Conservation (phyloP, 2,888 invertebrate species). For the Kryphioiulus occultus region DNA sequence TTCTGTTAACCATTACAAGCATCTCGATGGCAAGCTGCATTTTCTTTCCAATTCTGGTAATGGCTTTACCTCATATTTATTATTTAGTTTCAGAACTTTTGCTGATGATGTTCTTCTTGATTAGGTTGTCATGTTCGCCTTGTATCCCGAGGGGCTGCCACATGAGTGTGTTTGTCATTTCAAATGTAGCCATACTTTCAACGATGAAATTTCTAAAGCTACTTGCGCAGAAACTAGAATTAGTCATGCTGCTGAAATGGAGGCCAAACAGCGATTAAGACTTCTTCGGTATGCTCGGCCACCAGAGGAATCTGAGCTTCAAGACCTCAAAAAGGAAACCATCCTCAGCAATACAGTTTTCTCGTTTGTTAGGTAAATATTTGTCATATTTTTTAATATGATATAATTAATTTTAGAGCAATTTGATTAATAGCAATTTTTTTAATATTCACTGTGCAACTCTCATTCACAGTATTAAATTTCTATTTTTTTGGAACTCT, state of each 20-base stretch:
- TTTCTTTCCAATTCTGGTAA: constrained; percentile 3
- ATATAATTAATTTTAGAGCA: too few species aligned
- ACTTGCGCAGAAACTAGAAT: neutral
- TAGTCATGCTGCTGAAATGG: neutral
- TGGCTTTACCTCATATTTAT: neutral
- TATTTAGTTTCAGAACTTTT: neutral
- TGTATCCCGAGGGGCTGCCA: neutral
- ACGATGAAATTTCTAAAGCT: neutral
- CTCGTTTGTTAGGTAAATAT: neutral
- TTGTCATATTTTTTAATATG: neutral
- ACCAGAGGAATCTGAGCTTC: neutral
- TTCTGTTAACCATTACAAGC: neutral
- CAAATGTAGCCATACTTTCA: neutral
- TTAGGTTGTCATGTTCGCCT: neutral
- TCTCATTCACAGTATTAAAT: too few species aligned
- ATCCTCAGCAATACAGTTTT: neutral
- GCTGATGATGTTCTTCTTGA: neutral
- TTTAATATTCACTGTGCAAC: too few species aligned
- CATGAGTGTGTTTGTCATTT: neutral
- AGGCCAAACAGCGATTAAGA: neutral
- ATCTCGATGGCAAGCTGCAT: neutral
- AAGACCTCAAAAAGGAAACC: neutral
- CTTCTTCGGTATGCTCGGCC: neutral
- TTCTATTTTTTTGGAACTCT: too few species aligned
- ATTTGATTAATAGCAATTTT: too few species aligned